Conservation (phyloP, 1,140 invertebrate species). For the Lamellibrachia luymesi region DNA sequence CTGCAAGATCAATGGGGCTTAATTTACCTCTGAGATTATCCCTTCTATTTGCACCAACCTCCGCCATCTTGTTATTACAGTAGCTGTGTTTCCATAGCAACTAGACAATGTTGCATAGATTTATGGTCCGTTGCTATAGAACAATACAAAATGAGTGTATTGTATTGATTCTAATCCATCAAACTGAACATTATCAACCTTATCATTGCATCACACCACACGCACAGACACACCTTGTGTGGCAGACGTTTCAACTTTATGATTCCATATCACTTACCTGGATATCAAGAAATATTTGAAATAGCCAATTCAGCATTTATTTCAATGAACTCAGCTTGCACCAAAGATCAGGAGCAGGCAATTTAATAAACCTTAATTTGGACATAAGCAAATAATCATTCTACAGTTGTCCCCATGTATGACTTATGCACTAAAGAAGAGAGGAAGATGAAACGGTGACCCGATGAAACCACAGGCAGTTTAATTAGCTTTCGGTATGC, state of each 20-base stretch:
- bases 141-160: not conserved
- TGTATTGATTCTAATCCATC: not conserved
- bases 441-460: not conserved
- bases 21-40: not conserved
- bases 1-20: not conserved
- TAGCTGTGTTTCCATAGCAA: not conserved
- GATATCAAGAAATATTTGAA: not conserved
- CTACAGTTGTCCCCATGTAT: not conserved
- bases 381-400: not conserved
- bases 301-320: not conserved
- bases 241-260: not conserved
- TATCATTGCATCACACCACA: not conserved
- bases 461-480: not conserved
- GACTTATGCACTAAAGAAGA: not conserved
- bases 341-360: not conserved
- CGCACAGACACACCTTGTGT: not conserved
- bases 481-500: not conserved
- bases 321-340: not conserved
- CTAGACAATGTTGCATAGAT: not conserved
- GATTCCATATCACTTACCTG: not conserved
- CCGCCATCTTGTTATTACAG: not conserved
- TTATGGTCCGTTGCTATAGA: not conserved
- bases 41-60: not conserved
- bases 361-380: not conserved
- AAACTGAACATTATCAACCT: slow-evolving; percentile 1